These are phyloP conservation scores for Pyrocoelia pectoralis DNA, from an alignment of 2,888 invertebrate genomes.

Conservation along the genomic window DNA sequence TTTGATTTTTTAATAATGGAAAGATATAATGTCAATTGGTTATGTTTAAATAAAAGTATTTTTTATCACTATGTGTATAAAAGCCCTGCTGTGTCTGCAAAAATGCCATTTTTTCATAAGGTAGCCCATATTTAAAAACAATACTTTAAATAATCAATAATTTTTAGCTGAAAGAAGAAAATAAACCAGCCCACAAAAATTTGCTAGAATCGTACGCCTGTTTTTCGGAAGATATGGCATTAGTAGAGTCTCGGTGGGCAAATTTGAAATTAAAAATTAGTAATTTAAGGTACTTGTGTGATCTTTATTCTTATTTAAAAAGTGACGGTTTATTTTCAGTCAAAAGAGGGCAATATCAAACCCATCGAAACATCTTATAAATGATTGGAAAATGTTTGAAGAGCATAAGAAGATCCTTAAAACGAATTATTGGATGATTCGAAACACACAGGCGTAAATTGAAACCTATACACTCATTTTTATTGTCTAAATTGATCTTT, in stretches of 20 bases:
- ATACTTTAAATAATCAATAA: neutral
- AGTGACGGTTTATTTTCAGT: constrained; percentile 17
- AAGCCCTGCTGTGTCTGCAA: constrained; percentile 49
- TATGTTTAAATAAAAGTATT: constrained; percentile 71
- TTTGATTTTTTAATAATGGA: constrained; percentile 68
- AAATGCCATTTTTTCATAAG: constrained; percentile 48
- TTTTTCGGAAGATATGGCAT: constrained; percentile 40
- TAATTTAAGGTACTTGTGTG: constrained; percentile 22
- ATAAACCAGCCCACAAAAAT: constrained; percentile 33
- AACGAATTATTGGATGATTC: constrained; percentile 54
- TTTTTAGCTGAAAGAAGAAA: constrained; percentile 36
- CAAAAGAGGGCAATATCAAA: constrained; percentile 30
- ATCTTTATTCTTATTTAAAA: neutral
- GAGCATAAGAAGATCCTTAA: constrained; percentile 52
- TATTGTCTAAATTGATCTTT: constrained; percentile 30
- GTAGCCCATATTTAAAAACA: constrained; percentile 36
- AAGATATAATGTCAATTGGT: constrained; percentile 72
- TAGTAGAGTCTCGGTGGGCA: constrained; percentile 30
- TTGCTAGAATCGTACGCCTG: constrained; percentile 38
- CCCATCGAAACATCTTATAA: constrained; percentile 33
- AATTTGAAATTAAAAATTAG: constrained; percentile 24
- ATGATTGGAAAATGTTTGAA: constrained; percentile 41
- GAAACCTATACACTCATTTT: neutral
- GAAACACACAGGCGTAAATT: constrained; percentile 51
- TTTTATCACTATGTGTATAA: constrained; percentile 61